Conservation (phyloP, 2,888 invertebrate genomes). For the Coelopa pilipes region DNA sequence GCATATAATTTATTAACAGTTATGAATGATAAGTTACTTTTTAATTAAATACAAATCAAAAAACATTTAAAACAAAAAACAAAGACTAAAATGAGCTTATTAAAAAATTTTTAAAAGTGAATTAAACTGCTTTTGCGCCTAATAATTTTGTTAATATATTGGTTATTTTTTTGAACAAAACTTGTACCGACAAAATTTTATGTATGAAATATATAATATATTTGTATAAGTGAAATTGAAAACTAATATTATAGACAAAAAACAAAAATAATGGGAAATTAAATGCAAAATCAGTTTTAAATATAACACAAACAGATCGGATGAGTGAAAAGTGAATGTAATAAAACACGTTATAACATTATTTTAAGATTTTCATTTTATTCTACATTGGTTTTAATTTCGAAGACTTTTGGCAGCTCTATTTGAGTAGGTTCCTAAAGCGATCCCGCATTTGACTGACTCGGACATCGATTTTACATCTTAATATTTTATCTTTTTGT, state of each 20-base stretch:
- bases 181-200: background rate
- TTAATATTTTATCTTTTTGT: no score
- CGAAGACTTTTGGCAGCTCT: no score
- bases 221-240: conserved; percentile 6
- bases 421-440: no score
- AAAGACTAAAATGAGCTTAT: conserved; percentile 21
- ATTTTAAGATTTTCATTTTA: no score
- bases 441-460: no score
- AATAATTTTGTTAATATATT: background rate
- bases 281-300: no score
- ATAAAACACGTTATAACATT: no score
- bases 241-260: background rate
- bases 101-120: background rate
- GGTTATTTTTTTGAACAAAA: background rate
- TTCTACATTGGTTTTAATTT: no score
- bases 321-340: no score
- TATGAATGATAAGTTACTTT: background rate
- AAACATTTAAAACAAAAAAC: background rate
- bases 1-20: no score
- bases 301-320: no score
- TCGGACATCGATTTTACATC: no score
- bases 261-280: background rate
- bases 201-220: background rate
- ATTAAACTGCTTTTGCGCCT: background rate
- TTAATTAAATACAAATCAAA: background rate